Evolutionary conservation across 1,140 invertebrate species (phyloP), one percentile per base, ranked within the genome.

Genomic region (Bombus haemorrhoidalis): DNA sequence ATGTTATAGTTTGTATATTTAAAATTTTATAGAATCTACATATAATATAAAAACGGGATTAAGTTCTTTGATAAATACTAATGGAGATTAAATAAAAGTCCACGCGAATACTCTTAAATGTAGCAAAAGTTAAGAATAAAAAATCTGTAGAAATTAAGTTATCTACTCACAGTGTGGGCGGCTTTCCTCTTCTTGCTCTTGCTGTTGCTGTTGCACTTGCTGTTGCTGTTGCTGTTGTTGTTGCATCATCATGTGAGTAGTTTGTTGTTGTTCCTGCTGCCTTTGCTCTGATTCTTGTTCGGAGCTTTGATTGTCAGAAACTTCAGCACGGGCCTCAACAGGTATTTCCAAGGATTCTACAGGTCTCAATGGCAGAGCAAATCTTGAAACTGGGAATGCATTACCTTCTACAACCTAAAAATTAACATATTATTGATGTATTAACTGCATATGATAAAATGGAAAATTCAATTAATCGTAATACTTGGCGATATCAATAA

Each of bases 121-220:
- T 18, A 8, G 2, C 12, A 34, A 18, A 22, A 41, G 2, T 28
- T 71, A 39, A 64, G 9, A 9, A 28, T 13, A 47, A 47, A 10
- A 25, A n/a, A n/a, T 53, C 18, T 53, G 3, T n/a, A n/a, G 47
- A 25, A 5, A 25, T 22, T n/a, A 59, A 41, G 5, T 73, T 43
- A 12, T 57, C 41, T 78, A 94, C 95, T 96, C 93, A 96, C 96
- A 96, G 86, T 96, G 96, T 87, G 96, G 96, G 88, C 96, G 96
- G 93, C 93, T 95, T 87, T 92, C 91, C 39, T 93, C 92, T 28
- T 93, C 91, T 22, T 86, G 89, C 53, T 93, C 89, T 37, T 90
- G 78, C 76, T 89, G 90, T n/a, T 85, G 91, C 22, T 93, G 81
- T 82, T 88, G 87, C 43, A 88, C 85, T 86, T 88, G 84, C 85